Evolutionary conservation across 2,888 invertebrate genomes (phyloP).

Genomic region (Polietes domitor): DNA sequence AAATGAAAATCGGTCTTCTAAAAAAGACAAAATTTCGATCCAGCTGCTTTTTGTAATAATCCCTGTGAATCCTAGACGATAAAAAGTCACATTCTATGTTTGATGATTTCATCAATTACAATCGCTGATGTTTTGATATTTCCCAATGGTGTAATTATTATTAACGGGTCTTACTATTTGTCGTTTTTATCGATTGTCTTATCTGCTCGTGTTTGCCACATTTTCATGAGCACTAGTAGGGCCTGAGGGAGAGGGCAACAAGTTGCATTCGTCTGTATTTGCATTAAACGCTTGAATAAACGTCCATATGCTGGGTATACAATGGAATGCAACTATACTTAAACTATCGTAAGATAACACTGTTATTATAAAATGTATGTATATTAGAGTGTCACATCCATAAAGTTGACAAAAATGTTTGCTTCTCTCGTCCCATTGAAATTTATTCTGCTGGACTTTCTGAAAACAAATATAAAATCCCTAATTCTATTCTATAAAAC

Average conservation of each 20-base stretch:
- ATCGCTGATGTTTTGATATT: too few species aligned
- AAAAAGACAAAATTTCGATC: too few species aligned
- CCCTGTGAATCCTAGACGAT: too few species aligned
- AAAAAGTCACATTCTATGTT: too few species aligned
- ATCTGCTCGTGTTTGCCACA: not conserved
- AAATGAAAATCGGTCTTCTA: too few species aligned
- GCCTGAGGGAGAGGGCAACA: not conserved
- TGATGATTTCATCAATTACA: too few species aligned
- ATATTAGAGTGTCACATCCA: not conserved
- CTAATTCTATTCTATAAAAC: too few species aligned
- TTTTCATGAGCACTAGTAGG: not conserved
- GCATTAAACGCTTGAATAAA: constrained; percentile 15
- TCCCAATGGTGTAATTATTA: too few species aligned
- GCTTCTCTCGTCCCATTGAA: not conserved
- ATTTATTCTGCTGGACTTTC: too few species aligned
- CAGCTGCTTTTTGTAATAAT: too few species aligned
- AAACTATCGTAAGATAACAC: not conserved
- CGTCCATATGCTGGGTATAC: not conserved
- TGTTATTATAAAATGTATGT: not conserved
- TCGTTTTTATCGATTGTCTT: not conserved
- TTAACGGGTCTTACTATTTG: not conserved
- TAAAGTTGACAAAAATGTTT: not conserved
- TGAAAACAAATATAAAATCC: too few species aligned
- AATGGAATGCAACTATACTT: not conserved
- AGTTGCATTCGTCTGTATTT: constrained; percentile 11